Base-by-base conservation (phyloP, 2,797 vertebrate genomes). In the Emydoidea blandingii region DNA sequence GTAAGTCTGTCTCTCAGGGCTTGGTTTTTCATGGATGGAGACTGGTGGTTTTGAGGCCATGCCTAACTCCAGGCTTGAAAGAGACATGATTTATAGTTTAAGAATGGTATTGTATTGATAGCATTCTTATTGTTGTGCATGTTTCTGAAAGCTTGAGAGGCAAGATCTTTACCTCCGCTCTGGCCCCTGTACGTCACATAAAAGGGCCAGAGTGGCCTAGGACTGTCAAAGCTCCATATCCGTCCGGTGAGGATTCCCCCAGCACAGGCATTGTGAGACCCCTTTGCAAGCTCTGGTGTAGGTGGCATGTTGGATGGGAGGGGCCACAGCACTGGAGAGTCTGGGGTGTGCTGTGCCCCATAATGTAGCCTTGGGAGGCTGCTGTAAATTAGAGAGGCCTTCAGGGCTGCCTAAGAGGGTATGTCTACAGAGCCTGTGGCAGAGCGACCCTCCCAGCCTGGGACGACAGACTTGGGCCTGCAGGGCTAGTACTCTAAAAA, bases 161-260 rank as follows among this genome's bases (percentile, higher is more conserved):
- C 1, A 0, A 72, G 23, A 93, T 2, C 37, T 49, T 52, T 80
- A 18, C 27, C 1, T 86, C 41, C 47, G 37, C 72, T 92, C 19
- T 53, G 47, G 50, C 62, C 47, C 16, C 53, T 6, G 4, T 59
- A 76, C 6, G 4, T 57, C 88, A 21, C 10, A 6, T 90, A 95
- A 87, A 9, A 9, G 18, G 62, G 8, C 12, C 27, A 92, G 80
- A 72, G 65, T 23, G 50, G n/a, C 59, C 41, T 25, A 82, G 8
- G 90, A 25, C 83, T 37, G 8, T 68, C 52, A 81, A 49, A 81
- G 34, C 0, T 1, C 3, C 29, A 29, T 1, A 7, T 0, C 0
- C 25, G 9, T 65, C 0, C 4, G n/a, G 34, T 12, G 59, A n/a
- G 50, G 25, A 52, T 79, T 76, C 86, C 88, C 12, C 31, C 88